phyloP scores from a whole-genome alignment of 2,113 vertebrate species.

The Bambusicola thoracicus region DNA sequence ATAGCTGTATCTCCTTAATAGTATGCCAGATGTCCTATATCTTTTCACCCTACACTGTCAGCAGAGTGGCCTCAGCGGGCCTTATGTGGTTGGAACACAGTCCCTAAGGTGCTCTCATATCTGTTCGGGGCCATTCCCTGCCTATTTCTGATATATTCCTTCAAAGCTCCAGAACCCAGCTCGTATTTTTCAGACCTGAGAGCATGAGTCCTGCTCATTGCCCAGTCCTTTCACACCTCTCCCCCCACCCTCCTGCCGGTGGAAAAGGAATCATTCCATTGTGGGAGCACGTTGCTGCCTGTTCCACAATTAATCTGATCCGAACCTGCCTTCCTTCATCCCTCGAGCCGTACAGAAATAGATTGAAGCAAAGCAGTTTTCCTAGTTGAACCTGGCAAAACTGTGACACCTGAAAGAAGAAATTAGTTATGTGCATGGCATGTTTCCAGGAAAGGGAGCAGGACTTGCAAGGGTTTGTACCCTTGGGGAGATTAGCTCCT shows the following conservation, averaged over 20 bases:
- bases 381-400: not conserved
- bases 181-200: fast-evolving
- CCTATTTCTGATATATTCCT: not conserved
- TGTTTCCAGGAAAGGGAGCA: not conserved
- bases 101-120: not conserved
- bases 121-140: fast-evolving
- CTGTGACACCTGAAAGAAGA: not conserved
- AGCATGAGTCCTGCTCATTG: fast-evolving
- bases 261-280: fast-evolving
- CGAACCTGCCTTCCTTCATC: not conserved
- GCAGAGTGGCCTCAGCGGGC: not conserved
- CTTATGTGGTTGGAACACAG: not conserved
- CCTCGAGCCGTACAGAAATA: not conserved
- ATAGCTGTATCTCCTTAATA: not conserved
- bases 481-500: not conserved
- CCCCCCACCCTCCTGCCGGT: not conserved
- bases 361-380: not conserved
- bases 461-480: not conserved
- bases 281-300: not conserved
- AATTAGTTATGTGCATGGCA: not conserved
- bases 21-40: not conserved
- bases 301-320: not conserved
- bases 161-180: not conserved
- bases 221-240: not conserved
- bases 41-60: not conserved